Conservation (phyloP, 2,888 invertebrate species). For the Dioctria linearis region DNA sequence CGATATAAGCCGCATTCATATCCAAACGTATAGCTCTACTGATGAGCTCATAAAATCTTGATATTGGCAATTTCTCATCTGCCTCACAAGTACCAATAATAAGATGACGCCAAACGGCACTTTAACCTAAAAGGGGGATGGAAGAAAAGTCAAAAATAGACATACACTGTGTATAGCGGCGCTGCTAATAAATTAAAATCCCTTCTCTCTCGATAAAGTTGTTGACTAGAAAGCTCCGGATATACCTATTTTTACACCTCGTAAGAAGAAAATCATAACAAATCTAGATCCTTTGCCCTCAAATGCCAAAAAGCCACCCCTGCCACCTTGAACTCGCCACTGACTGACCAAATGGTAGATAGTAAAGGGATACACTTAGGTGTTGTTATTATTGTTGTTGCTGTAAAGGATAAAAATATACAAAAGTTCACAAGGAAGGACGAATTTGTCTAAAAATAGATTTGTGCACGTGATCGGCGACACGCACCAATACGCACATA, state of each 20-base stretch:
- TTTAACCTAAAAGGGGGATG: neutral
- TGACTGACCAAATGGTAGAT: neutral
- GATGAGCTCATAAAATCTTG: too few relatives aligned
- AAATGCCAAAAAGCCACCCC: neutral
- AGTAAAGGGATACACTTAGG: neutral
- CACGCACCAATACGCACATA: conserved; percentile 4
- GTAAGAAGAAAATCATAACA: neutral
- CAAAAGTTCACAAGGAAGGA: neutral
- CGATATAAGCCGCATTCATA: too few relatives aligned
- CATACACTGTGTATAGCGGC: too few relatives aligned
- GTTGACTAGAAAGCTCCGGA: neutral
- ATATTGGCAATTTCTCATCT: too few relatives aligned
- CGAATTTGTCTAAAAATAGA: conserved; percentile 30
- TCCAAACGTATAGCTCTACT: too few relatives aligned
- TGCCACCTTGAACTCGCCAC: neutral
- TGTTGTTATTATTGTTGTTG: neutral
- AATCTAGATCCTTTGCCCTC: neutral
- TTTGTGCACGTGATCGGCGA: conserved; percentile 7
- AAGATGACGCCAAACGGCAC: neutral
- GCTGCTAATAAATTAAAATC: too few relatives aligned
- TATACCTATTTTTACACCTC: neutral
- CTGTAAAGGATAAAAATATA: conserved; percentile 11
- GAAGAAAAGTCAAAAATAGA: neutral
- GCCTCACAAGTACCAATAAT: too few relatives aligned
- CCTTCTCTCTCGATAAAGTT: too few relatives aligned